Percentiles rank a stretch among this genome's conserved stretches.
These are phyloP conservation scores for Rotaria socialis DNA, from an alignment of 2,888 invertebrate genomes.

Conservation along the genomic window DNA sequence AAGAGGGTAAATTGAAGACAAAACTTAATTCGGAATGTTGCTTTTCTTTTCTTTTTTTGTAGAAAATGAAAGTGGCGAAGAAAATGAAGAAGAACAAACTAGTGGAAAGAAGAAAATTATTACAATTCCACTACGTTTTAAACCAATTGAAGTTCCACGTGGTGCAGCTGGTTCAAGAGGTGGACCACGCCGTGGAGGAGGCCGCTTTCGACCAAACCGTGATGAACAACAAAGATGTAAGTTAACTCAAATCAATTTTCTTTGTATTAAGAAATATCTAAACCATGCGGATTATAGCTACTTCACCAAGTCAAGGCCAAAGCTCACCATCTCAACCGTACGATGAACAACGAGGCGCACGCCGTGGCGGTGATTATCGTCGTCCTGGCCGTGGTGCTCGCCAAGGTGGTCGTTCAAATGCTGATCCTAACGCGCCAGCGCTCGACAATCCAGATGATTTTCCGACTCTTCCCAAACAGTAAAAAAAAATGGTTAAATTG, in stretches of 20 bases:
- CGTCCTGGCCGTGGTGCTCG: background rate
- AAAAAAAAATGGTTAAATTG: background rate
- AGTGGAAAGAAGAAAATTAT: slow-evolving; percentile 17
- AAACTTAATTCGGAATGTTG: too few species aligned
- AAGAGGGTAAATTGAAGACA: background rate
- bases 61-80: slow-evolving; percentile 42
- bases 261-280: background rate
- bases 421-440: background rate
- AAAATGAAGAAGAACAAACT: slow-evolving; percentile 39
- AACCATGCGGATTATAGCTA: background rate
- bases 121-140: slow-evolving; percentile 38
- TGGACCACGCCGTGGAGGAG: slow-evolving; percentile 5
- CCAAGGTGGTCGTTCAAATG: background rate
- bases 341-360: background rate
- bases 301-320: background rate
- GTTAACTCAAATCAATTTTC: background rate
- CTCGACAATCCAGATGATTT: slow-evolving; percentile 20
- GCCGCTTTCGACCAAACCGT: slow-evolving; percentile 6
- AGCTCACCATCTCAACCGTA: background rate
- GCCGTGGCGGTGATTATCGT: slow-evolving; percentile 13
- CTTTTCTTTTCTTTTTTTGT: background rate
- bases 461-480: background rate
- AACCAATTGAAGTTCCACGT: background rate
- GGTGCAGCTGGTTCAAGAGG: slow-evolving; percentile 36
- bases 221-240: slow-evolving; percentile 37